Base-by-base conservation (phyloP, 2,113 vertebrate species). In the Neotragus moschatus region DNA sequence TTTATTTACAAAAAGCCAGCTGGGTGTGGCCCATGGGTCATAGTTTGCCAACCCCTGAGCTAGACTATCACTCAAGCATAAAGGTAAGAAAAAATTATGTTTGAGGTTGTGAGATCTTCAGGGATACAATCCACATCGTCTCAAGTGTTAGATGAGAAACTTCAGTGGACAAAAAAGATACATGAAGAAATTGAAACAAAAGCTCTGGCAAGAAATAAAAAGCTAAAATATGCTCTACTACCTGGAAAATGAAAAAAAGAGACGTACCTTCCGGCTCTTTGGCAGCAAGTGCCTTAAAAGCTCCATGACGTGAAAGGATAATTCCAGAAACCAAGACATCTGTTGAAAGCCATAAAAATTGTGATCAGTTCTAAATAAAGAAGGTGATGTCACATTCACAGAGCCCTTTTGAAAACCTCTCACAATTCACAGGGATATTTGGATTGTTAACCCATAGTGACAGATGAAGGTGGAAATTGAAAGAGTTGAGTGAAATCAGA, bases 321-420 rank as follows among this genome's bases (percentile, higher is more conserved):
- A 98, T 97, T 98, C 97, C 86, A 98, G 97, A 97, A 98, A 97
- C 93, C 70, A 96, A 97, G 98, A 98, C 98, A 98, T 98, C 97
- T 98, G 97, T 92, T 98, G 96, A 70, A 97, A 98, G 80, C 91
- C 97, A 95, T 95, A 96, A 97, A 98, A 98, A 97, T 97, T 88
- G 79, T 97, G 94, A 98, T 97, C 66, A 73, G 66, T 95, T 98
- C 97, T 97, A 98, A 97, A 97, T 97, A 97, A 97, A 97, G 94
- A 97, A 97, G 91, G 82, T 98, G 97, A 98, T 97, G 97, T 98
- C 98, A 98, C 92, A 94, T 79, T 94, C 97, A 86, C 95, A 94
- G 96, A 96, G 88, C 91, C 91, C 96, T 97, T 98, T 97, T 85
- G 79, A 94, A 97, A 97, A 79, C 97, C 92, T 95, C 90, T 92